Percentiles rank a stretch among this genome's conserved stretches.
Conservation (phyloP, 2,797 vertebrate genomes). For the Squalus acanthias region DNA sequence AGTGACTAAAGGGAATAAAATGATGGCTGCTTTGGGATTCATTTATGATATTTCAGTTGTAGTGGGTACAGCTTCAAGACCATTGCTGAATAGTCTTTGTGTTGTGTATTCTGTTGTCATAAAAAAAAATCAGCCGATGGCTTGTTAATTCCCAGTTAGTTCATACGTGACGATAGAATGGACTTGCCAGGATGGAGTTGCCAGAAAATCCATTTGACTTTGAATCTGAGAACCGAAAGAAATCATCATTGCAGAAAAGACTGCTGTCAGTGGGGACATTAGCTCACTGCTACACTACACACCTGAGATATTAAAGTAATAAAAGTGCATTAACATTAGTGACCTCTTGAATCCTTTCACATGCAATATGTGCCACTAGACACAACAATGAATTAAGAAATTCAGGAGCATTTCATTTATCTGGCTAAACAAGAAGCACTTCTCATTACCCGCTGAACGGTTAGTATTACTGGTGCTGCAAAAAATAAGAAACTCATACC, state of each 20-base stretch:
- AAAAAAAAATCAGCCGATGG: neutral
- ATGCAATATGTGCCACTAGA: neutral
- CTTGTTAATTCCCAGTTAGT: neutral
- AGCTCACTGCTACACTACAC: neutral
- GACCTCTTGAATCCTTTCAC: neutral
- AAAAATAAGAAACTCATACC: neutral
- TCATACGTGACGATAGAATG: neutral
- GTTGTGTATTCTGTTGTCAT: neutral
- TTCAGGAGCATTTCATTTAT: neutral
- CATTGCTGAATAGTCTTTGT: neutral
- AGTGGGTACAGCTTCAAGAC: neutral
- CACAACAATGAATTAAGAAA: neutral
- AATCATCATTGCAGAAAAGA: neutral
- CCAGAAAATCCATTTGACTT: neutral
- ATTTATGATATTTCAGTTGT: neutral
- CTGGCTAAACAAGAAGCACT: neutral
- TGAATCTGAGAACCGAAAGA: neutral
- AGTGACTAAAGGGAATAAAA: neutral
- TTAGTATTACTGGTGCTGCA: neutral
- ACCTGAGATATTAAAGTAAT: neutral
- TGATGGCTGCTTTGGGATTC: neutral
- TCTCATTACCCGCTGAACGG: neutral
- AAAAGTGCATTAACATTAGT: neutral
- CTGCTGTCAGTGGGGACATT: neutral
- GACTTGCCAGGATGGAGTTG: neutral